These are phyloP conservation scores for Megaceryle torquata DNA, from an alignment of 2,113 vertebrate species.

Conservation along the genomic window DNA sequence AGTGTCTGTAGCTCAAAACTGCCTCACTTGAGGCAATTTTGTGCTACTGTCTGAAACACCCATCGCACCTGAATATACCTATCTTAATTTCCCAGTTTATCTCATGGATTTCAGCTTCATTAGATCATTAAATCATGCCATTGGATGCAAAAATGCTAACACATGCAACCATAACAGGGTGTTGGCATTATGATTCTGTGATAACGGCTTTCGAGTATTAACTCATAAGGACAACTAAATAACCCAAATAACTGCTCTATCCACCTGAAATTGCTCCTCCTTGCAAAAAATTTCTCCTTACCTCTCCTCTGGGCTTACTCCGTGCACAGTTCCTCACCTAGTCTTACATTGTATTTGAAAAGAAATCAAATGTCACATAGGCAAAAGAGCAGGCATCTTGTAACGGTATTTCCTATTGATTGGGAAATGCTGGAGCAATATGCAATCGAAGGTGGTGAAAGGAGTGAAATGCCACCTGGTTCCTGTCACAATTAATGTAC, in stretches of 20 bases:
- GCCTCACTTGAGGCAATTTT: not conserved
- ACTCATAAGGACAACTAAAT: not conserved
- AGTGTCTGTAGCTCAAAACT: not conserved
- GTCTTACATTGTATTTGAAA: not conserved
- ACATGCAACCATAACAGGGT: not conserved
- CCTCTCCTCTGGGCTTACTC: not conserved
- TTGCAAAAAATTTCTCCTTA: not conserved
- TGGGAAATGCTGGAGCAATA: not conserved
- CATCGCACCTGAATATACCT: not conserved
- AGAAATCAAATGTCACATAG: not conserved
- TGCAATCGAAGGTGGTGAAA: not conserved
- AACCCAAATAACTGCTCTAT: not conserved
- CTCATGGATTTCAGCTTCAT: not conserved
- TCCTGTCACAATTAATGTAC: not conserved
- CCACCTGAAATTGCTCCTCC: not conserved
- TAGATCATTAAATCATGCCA: not conserved
- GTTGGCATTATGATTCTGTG: not conserved
- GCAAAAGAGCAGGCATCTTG: not conserved
- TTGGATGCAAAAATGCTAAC: not conserved
- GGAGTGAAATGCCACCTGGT: not conserved
- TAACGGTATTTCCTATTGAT: not conserved
- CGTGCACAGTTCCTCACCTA: not conserved
- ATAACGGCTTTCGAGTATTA: not conserved
- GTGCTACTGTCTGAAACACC: not conserved
- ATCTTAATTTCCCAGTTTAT: not conserved